A percentile compares a stretch with the other conserved stretches of the same genome.
phyloP scores from a whole-genome alignment of 1,140 invertebrate genomes.

The Nymphalis io region DNA sequence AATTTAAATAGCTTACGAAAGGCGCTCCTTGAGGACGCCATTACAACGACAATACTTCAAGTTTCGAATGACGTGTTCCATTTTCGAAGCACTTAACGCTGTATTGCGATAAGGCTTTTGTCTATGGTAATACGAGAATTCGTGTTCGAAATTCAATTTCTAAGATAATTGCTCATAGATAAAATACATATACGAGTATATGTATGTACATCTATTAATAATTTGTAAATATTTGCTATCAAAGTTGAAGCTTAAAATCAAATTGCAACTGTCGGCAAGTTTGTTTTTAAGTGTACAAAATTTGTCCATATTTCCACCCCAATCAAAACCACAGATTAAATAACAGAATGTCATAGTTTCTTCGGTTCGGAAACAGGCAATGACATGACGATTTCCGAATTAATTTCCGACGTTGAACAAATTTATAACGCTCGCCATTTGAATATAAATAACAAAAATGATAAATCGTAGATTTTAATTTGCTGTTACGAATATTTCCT shows the following conservation, averaged over 20 bases:
- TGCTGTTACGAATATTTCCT: neutral
- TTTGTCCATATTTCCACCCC: slow-evolving; percentile 8
- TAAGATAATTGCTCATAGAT: slow-evolving; percentile 18
- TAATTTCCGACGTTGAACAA: slow-evolving; percentile 13
- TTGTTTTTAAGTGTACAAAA: neutral
- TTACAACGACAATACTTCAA: slow-evolving; percentile 44
- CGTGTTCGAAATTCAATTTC: slow-evolving; percentile 29
- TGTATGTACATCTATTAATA: neutral
- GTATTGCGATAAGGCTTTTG: slow-evolving; percentile 42
- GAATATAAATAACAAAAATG: neutral
- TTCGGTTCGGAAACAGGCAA: neutral
- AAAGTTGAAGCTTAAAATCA: neutral
- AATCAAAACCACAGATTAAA: slow-evolving; percentile 16
- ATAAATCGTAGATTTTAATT: neutral
- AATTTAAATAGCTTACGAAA: slow-evolving; percentile 34
- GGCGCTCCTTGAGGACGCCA: slow-evolving; percentile 32
- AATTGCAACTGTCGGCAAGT: neutral
- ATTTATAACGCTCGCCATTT: neutral
- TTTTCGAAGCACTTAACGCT: slow-evolving; percentile 40
- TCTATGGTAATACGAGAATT: slow-evolving; percentile 26
- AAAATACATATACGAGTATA: neutral
- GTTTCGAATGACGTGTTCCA: slow-evolving; percentile 48
- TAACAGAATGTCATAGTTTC: slow-evolving; percentile 2
- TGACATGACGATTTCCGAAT: slow-evolving; percentile 7
- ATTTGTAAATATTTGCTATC: neutral